Base-by-base conservation (phyloP, 1,140 invertebrate species). In the Drosophila mojavensis region DNA sequence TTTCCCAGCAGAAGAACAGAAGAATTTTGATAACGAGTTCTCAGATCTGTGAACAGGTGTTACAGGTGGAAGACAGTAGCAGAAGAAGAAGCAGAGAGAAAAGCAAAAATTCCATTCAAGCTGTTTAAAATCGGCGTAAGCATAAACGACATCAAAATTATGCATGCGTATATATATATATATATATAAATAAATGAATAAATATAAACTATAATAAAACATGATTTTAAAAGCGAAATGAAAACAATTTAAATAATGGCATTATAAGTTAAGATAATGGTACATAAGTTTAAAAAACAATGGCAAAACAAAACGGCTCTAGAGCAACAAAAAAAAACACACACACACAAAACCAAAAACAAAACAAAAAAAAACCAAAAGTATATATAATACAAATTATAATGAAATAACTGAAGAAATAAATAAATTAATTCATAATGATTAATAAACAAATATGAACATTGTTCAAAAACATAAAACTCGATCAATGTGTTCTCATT, bases 361-460 rank as follows among this genome's bases (percentile, higher is more conserved):
- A 79, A 86, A 84, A 85, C 78, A 33, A 7, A 33, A 7, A 33
- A 33, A 33, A 33, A 33, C 33, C 33, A 33, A 39, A 74, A 67
- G 75, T 69, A 86, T 90, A 81, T 82, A 79, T 73, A 77, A 85
- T 84, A 90, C 70, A 88, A 90, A 90, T 79, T 90, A 90, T 85
- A 90, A 85, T 82, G 79, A 89, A 84, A 90, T 85, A 88, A 90
- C 79, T 83, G 83, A 83, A 83, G 73, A 88, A 91, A 79, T 91
- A 90, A 85, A 90, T 91, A 91, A 90, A 91, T 88, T 88, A 91
- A 90, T 86, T 86, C 84, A 86, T 88, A 90, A 82, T 86, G 78
- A 90, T 91, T 91, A 91, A 75, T 91, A 91, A 90, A 88, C 79
- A 82, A 91, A 90, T 90, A 90, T 88, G 88, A 91, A 91, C 88